These are phyloP conservation scores for Sciurus carolinensis DNA, from an alignment of 2,797 vertebrate species.

Conservation along the genomic window DNA sequence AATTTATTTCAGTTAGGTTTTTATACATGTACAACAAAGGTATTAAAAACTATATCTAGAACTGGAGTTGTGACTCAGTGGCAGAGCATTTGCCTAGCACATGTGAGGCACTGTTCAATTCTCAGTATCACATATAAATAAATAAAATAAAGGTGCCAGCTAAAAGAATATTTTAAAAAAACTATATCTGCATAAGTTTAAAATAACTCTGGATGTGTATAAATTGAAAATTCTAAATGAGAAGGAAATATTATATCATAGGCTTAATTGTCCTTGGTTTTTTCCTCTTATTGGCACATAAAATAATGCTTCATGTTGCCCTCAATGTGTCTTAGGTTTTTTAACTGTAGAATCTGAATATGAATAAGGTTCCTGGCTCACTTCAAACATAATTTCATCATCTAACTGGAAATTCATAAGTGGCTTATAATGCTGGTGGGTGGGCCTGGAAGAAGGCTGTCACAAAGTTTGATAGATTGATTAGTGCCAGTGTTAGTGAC, in stretches of 20 bases:
- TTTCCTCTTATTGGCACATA: background rate
- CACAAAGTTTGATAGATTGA: background rate
- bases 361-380: background rate
- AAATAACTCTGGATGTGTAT: conserved; percentile 21
- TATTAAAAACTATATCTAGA: background rate
- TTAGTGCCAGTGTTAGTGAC: background rate
- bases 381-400: background rate
- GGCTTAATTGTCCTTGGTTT: background rate
- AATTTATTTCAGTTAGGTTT: conserved; percentile 8
- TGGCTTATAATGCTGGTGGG: background rate
- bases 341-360: conserved; percentile 2
- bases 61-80: no score
- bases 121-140: no score
- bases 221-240: conserved; percentile 21
- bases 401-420: background rate
- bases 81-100: no score
- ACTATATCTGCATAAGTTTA: background rate
- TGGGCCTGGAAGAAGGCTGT: background rate
- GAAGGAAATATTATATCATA: background rate
- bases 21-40: background rate
- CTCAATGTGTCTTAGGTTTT: conserved; percentile 5
- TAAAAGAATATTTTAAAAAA: no score
- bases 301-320: conserved; percentile 21
- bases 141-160: no score
- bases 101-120: no score